phyloP scores from a whole-genome alignment of 2,113 vertebrate species.

The Tinamus guttatus region DNA sequence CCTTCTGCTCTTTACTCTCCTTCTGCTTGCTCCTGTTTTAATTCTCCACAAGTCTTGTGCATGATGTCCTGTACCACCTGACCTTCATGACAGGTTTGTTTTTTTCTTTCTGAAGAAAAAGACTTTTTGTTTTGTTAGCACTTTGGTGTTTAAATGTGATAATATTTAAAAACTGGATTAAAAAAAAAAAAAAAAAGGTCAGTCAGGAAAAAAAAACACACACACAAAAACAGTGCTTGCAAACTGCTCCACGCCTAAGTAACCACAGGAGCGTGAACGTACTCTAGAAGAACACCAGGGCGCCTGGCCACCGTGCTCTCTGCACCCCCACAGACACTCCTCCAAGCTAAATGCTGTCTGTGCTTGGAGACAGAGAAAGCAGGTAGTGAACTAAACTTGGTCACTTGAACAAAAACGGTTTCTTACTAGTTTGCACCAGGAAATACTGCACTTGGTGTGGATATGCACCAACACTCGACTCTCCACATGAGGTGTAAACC shows the following conservation, averaged over 20 bases:
- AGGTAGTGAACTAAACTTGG: not conserved
- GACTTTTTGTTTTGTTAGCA: slow-evolving; percentile 24
- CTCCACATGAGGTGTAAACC: slow-evolving; percentile 4
- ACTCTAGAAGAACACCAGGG: not conserved
- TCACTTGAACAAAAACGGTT: not conserved
- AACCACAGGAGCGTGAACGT: not conserved
- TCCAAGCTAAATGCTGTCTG: not conserved
- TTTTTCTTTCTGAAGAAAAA: not conserved
- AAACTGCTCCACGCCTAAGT: not conserved
- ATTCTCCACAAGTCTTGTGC: slow-evolving; percentile 52
- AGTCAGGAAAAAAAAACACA: not conserved
- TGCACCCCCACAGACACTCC: not conserved
- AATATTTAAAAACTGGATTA: slow-evolving; percentile 38
- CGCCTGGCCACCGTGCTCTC: not conserved
- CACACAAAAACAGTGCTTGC: not conserved
- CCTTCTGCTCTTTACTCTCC: not conserved
- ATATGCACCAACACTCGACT: not conserved
- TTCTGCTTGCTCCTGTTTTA: slow-evolving; percentile 47
- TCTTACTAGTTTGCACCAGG: slow-evolving; percentile 36
- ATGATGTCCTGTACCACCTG: slow-evolving; percentile 39
- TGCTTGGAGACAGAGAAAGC: not conserved
- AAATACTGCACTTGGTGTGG: not conserved
- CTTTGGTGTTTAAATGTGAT: slow-evolving; percentile 53
- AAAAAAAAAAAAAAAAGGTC: not conserved
- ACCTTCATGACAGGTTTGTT: slow-evolving; percentile 11